Evolutionary conservation across 1,140 invertebrate genomes (phyloP).

Genomic region (Drosophila lini): DNA sequence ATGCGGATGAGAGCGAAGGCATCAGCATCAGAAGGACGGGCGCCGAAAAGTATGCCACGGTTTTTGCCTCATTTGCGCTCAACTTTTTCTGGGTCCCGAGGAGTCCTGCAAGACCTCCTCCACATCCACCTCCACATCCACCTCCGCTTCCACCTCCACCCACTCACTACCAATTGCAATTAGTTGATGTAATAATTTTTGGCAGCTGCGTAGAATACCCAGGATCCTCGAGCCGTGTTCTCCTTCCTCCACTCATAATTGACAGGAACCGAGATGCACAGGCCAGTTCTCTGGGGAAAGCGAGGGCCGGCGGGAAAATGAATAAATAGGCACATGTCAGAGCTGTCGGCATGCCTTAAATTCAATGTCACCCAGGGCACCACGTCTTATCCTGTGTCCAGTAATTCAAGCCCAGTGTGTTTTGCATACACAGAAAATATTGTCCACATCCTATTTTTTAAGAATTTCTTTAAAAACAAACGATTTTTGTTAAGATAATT

Average conservation of each 20-base stretch:
- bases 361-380: conserved; percentile 49
- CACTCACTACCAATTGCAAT: conserved; percentile 56
- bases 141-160: background rate
- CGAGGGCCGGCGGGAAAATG: conserved; percentile 7
- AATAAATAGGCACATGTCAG: conserved; percentile 55
- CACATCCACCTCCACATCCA: no score
- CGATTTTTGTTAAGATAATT: background rate
- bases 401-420: conserved; percentile 14
- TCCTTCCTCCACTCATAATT: conserved; percentile 29
- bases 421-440: conserved; percentile 25
- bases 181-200: conserved; percentile 60
- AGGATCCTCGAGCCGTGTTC: background rate
- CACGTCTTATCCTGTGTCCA: conserved; percentile 21
- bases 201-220: conserved; percentile 30
- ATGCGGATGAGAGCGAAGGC: conserved; percentile 13
- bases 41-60: conserved; percentile 69
- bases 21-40: conserved; percentile 37
- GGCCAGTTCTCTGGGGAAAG: conserved; percentile 3
- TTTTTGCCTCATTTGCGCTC: conserved; percentile 73
- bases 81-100: conserved; percentile 22
- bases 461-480: background rate
- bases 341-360: conserved; percentile 66
- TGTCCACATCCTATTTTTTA: no score
- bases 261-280: conserved; percentile 28
- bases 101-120: background rate